phyloP scores from a whole-genome alignment of 1,140 invertebrate species.

The Brachionus plicatilis region DNA sequence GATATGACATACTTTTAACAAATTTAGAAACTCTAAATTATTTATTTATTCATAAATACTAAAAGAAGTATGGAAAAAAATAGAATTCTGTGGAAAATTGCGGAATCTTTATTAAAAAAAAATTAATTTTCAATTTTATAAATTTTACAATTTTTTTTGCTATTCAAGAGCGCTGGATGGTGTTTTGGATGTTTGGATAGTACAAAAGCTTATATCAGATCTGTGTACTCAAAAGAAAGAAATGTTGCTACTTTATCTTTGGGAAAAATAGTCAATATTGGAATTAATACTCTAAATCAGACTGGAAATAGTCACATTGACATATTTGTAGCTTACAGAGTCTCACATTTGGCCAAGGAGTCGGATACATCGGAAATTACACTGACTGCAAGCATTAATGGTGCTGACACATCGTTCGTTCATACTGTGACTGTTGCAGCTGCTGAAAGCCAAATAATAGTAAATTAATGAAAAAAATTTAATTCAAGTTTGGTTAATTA shows the following conservation, averaged over 20 bases:
- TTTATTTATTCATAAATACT: too few species aligned
- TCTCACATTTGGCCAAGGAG: neutral
- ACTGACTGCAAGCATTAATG: neutral
- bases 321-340: constrained; percentile 12
- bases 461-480: neutral
- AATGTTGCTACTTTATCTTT: neutral
- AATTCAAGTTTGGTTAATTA: neutral
- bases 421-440: neutral
- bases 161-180: neutral
- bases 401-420: neutral
- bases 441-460: neutral
- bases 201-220: constrained; percentile 18
- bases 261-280: neutral
- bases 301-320: neutral
- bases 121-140: too few species aligned
- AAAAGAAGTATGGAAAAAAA: too few species aligned
- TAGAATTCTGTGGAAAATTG: too few species aligned
- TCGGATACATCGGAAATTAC: neutral
- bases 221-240: neutral
- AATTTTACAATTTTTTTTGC: too few species aligned
- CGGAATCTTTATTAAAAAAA: too few species aligned
- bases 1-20: too few species aligned
- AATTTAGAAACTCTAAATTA: too few species aligned
- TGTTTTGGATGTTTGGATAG: neutral
- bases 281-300: neutral